Evolutionary conservation across 2,113 vertebrate species (phyloP).

Genomic region (Microcebus tavaratra): DNA sequence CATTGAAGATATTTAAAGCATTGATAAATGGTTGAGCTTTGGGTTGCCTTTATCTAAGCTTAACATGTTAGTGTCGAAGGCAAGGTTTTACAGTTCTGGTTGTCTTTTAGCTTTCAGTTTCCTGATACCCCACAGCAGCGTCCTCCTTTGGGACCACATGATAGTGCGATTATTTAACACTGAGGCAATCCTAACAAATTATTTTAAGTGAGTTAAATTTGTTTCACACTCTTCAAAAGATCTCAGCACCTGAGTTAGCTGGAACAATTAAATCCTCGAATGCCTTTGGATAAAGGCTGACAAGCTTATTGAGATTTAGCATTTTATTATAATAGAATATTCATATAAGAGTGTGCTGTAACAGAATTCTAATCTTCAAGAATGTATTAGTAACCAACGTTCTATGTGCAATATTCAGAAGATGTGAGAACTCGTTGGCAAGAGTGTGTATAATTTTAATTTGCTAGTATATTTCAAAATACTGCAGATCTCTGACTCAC

Average conservation of each 20-base stretch:
- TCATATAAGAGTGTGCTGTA: background rate
- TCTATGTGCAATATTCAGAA: conserved; percentile 46
- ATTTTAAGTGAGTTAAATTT: conserved; percentile 73
- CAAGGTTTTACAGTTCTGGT: background rate
- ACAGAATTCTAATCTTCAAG: conserved; percentile 10
- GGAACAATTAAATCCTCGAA: conserved; percentile 64
- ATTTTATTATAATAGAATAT: conserved; percentile 23
- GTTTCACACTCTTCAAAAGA: conserved; percentile 55
- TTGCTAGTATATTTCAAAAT: conserved; percentile 62
- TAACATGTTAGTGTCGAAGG: background rate
- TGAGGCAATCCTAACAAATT: conserved; percentile 68
- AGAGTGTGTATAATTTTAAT: conserved; percentile 32
- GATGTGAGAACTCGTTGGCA: conserved; percentile 47
- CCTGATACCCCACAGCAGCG: background rate
- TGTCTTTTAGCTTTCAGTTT: background rate
- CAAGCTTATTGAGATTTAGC: background rate
- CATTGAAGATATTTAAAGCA: background rate
- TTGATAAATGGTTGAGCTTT: background rate
- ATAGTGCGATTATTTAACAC: conserved; percentile 51
- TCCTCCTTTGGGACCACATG: background rate
- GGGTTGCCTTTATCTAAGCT: background rate
- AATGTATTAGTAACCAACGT: background rate
- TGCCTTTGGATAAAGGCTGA: conserved; percentile 52
- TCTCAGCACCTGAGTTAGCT: conserved; percentile 46
- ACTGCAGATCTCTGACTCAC: conserved; percentile 49